Evolutionary conservation across 2,797 vertebrate genomes (phyloP).

Genomic region (Phaenicophaeus curvirostris): DNA sequence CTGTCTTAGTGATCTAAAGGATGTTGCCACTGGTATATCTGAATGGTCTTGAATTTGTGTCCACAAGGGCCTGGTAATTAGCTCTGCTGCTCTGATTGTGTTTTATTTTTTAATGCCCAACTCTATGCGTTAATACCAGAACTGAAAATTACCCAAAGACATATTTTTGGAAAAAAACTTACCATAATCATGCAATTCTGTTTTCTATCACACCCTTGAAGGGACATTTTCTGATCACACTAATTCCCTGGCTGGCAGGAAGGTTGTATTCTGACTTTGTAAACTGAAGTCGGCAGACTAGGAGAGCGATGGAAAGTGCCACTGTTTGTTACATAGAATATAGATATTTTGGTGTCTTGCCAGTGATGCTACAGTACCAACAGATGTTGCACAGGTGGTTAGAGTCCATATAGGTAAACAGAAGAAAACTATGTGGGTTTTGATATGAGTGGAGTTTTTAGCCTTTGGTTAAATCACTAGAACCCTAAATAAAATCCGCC

Average conservation of each 20-base stretch:
- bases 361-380: neutral
- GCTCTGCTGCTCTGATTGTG: neutral
- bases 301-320: neutral
- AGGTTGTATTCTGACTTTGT: neutral
- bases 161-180: neutral
- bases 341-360: constrained; percentile 3
- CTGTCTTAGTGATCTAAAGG: neutral
- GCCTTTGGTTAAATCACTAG: neutral
- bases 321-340: neutral
- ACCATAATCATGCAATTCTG: constrained; percentile 1
- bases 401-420: constrained; percentile 15
- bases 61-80: neutral
- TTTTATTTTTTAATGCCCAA: neutral
- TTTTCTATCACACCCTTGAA: constrained; percentile 8
- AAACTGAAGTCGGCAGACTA: neutral
- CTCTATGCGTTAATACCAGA: neutral
- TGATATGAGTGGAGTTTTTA: neutral
- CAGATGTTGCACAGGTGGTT: constrained; percentile 28
- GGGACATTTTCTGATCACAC: neutral
- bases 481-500: neutral
- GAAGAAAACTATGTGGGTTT: neutral
- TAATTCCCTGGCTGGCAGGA: neutral
- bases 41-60: neutral
- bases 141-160: constrained; percentile 13
- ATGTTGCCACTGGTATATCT: neutral